phyloP scores from a whole-genome alignment of 1,140 invertebrate genomes.

The Venturia canescens region DNA sequence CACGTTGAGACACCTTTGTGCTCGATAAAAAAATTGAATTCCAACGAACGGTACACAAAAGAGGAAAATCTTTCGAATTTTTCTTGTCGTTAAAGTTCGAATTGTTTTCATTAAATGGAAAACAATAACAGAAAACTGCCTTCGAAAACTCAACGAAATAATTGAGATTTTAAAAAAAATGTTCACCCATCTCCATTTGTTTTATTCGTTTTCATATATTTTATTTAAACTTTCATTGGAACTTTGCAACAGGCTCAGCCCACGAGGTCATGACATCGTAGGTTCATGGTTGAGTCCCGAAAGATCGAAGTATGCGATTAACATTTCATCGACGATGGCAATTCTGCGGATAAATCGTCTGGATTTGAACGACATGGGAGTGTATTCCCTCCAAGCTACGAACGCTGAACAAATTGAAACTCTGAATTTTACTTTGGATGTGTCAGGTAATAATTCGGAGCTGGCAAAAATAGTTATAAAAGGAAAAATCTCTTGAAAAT shows the following conservation, averaged over 20 bases:
- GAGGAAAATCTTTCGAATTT: too few species aligned
- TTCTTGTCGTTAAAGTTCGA: too few species aligned
- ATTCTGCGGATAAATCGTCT: slow-evolving; percentile 59
- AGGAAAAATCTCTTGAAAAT: not conserved
- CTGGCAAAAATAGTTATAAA: not conserved
- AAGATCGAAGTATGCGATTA: slow-evolving; percentile 45
- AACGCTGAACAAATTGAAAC: slow-evolving; percentile 54
- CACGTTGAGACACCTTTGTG: too few species aligned
- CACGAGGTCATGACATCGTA: slow-evolving; percentile 58
- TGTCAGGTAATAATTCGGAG: slow-evolving; percentile 55
- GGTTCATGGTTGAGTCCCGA: slow-evolving; percentile 23
- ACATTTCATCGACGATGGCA: slow-evolving; percentile 28
- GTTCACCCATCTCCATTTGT: too few species aligned
- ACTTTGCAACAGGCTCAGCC: slow-evolving; percentile 57
- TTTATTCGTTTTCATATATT: not conserved
- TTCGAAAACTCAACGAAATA: too few species aligned
- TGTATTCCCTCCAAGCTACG: slow-evolving; percentile 58
- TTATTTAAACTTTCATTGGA: not conserved
- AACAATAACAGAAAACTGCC: too few species aligned
- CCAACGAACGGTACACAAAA: too few species aligned
- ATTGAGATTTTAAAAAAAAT: too few species aligned
- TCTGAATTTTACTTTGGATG: slow-evolving; percentile 62
- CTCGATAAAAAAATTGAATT: too few species aligned
- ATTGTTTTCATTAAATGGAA: too few species aligned
- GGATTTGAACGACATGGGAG: slow-evolving; percentile 59